Evolutionary conservation across 2,113 vertebrate genomes (phyloP), one percentile per base, ranked within the genome.

Genomic region (Tetraodon nigroviridis): DNA sequence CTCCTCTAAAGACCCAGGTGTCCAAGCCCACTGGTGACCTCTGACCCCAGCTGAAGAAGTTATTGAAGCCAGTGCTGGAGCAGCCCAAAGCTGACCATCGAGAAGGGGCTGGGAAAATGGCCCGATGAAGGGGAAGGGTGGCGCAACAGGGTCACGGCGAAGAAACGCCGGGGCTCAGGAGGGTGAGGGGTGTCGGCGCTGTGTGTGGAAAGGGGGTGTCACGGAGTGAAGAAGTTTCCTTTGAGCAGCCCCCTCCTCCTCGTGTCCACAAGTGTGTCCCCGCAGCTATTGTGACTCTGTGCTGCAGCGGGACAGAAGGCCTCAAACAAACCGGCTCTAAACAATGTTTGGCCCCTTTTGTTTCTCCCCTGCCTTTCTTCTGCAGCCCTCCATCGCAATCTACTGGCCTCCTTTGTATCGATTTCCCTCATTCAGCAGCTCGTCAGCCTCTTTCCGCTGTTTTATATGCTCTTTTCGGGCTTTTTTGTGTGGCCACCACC

Each of bases 61-160:
- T 79, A 83, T 83, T 86, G 55, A 64, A 80, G 67, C 51, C 2
- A 7, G 40, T 47, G 67, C 59, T 68, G 70, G 70, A 58, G 63
- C 66, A 61, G 53, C 70, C 60, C 65, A 65, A 78, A 73, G 71
- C 75, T 77, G 80, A 81, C 75, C 81, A 73, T 67, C 45, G 46
- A 73, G 57, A 45, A 57, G 64, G 22, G 70, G 75, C 89, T 91
- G 89, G 87, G 86, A 88, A 90, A 89, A 88, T 85, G 84, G 75
- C 84, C 85, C 84, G 86, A 81, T 75, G 58, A 64, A 80, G 73
- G 70, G 50, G 29, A 51, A 56, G 59, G 69, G 67, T 32, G 64
- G 67, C 65, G 75, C 47, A 62, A 71, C 68, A 61, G 84, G 81
- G 77, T 77, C 79, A 76, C 37, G 42, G 54, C 19, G 59, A 19